Conservation (phyloP, 2,113 vertebrate species). For the Brachypodius melanocephalos region DNA sequence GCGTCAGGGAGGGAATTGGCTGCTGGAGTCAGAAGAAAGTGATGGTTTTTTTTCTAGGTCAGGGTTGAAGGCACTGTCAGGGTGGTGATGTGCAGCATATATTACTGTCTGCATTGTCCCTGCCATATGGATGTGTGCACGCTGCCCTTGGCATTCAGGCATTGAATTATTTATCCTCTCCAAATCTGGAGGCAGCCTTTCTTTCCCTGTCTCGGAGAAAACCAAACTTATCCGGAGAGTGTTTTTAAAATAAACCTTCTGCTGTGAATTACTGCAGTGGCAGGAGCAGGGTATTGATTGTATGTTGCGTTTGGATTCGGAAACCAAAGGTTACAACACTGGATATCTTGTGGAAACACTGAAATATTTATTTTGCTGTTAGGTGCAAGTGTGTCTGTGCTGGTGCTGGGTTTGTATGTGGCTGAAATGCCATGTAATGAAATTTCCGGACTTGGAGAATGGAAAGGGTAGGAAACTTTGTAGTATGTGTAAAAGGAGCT, state of each 20-base stretch:
- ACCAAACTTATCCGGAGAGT: not conserved
- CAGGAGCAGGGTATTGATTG: not conserved
- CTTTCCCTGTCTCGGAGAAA: conserved; percentile 22
- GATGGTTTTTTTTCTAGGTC: conserved; percentile 2
- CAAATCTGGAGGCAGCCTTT: conserved; percentile 46
- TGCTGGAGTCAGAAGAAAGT: not conserved
- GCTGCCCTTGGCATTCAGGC: conserved; percentile 61
- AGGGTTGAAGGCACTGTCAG: conserved; percentile 30
- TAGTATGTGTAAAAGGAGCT: not conserved
- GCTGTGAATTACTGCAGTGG: not conserved
- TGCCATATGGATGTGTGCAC: conserved; percentile 39
- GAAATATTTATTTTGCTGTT: not conserved
- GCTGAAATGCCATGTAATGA: not conserved
- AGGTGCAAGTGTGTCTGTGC: not conserved
- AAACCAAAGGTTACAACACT: not conserved
- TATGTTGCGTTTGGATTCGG: not conserved
- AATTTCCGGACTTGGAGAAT: not conserved
- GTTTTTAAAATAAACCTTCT: not conserved
- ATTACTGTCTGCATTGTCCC: conserved; percentile 48
- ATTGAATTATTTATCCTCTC: conserved; percentile 70
- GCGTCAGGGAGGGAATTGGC: not conserved
- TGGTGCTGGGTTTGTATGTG: not conserved
- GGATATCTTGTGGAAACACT: not conserved
- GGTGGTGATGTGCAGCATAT: conserved; percentile 15
- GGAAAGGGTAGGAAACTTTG: not conserved